phyloP scores from a whole-genome alignment of 2,797 vertebrate genomes.

The Chiloscyllium punctatum region DNA sequence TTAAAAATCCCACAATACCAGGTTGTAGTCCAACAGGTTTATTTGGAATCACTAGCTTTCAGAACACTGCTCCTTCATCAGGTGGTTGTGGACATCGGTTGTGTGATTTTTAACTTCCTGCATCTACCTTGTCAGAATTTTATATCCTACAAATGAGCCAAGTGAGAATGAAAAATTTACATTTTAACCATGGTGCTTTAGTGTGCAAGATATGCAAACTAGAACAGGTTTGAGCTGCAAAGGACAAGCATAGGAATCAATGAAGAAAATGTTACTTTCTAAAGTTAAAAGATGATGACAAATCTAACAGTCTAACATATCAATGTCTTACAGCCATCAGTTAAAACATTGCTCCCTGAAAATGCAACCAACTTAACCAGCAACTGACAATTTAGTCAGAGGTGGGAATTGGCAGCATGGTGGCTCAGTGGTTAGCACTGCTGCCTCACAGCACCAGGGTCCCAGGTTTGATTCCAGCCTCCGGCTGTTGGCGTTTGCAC shows the following conservation, averaged over 20 bases:
- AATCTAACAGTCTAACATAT: not conserved
- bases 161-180: not conserved
- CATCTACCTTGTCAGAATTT: too few species aligned
- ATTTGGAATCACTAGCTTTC: too few species aligned
- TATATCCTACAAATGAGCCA: too few species aligned
- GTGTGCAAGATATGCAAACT: not conserved
- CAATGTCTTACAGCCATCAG: not conserved
- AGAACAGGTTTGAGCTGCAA: not conserved
- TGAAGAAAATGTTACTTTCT: not conserved
- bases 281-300: not conserved
- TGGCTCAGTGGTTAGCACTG: too few species aligned
- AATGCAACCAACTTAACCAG: not conserved
- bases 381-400: not conserved
- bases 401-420: not conserved
- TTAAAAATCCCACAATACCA: too few species aligned
- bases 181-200: not conserved
- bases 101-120: too few species aligned
- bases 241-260: not conserved
- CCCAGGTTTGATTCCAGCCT: too few species aligned
- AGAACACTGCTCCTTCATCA: too few species aligned
- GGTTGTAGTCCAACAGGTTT: too few species aligned
- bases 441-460: too few species aligned
- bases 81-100: too few species aligned
- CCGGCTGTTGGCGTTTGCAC: too few species aligned
- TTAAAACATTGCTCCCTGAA: not conserved